These are phyloP conservation scores for Psammodynastes pulverulentus DNA, from an alignment of 2,113 vertebrate species.

Conservation along the genomic window DNA sequence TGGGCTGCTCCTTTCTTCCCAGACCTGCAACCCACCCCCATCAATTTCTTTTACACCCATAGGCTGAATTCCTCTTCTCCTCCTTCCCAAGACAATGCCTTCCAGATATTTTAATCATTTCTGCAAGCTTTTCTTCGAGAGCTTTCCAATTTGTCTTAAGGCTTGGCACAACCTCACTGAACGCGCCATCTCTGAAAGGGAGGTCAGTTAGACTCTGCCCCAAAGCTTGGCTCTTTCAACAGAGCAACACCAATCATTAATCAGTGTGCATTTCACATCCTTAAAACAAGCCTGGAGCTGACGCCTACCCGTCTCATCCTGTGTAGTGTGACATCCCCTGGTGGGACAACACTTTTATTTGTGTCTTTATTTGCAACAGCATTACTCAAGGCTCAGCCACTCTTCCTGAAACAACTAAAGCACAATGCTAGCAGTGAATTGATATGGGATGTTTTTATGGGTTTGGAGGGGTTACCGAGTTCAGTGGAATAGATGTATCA, in stretches of 20 bases:
- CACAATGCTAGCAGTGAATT: not conserved
- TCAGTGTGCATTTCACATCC: not conserved
- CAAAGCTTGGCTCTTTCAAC: not conserved
- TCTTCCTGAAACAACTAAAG: not conserved
- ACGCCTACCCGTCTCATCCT: not conserved
- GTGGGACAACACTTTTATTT: too few relatives aligned
- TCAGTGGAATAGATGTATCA: not conserved
- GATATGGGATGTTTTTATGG: not conserved
- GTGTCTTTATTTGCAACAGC: not conserved
- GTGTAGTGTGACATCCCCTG: not conserved
- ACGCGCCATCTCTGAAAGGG: not conserved
- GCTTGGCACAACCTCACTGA: not conserved
- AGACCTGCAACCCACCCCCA: not conserved
- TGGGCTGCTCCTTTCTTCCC: not conserved
- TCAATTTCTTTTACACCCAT: not conserved
- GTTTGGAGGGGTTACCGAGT: not conserved
- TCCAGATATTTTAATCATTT: not conserved
- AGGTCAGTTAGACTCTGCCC: not conserved
- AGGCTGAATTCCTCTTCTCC: not conserved
- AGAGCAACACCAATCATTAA: not conserved
- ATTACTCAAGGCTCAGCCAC: not conserved
- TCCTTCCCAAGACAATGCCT: not conserved
- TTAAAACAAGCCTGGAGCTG: not conserved
- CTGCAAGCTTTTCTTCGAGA: not conserved
- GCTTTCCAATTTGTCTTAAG: not conserved